Base-by-base conservation (phyloP, 2,888 invertebrate species). In the Andrena dorsata region DNA sequence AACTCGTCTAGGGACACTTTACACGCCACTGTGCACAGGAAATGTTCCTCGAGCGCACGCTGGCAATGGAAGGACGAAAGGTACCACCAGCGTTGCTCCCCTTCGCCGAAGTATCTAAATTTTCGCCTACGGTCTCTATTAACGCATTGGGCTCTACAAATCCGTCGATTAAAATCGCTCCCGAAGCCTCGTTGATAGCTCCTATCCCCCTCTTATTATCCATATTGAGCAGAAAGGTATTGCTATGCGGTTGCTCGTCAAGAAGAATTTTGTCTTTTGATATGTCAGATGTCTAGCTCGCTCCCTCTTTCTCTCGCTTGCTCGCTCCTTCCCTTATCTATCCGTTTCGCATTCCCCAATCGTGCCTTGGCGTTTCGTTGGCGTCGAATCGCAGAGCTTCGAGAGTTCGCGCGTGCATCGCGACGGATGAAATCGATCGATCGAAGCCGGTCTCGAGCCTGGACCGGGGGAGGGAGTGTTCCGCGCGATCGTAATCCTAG, bases 151-250 rank as follows among this genome's bases (percentile, higher is more conserved):
- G 70, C 41, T 80, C 56, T 49, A 72, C 75, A 83, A 80, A 47
- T 73, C 75, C 70, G 65, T 51, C 72, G 80, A 75, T 88, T 86
- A 85, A 88, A 53, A 87, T 87, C 80, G 13, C 84, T 84, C 84
- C 81, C 77, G 83, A 88, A 89, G 88, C 81, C 84, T 84, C 80
- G 80, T 86, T 53, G 71, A 60, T 53, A 56, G 60, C 60, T 63
- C 70, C 73, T 41, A 16, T 5, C 41, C 41, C 64, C 78, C 53
- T 69, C 83, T 86, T 87, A 89, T 89, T 89, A 91, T 91, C 89
- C 87, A 87, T 89, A 90, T 92, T 92, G 90, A 92, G 92, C 92
- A 90, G 88, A 92, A 91, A 88, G 87, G 90, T 92, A 93, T 93
- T 92, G 92, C 92, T 91, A 90, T 89, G 69, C 87, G 83, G 85